Percentiles rank a stretch among this genome's conserved stretches.
Evolutionary conservation across 2,888 invertebrate genomes (phyloP).

Genomic region (Aphidius colemani): DNA sequence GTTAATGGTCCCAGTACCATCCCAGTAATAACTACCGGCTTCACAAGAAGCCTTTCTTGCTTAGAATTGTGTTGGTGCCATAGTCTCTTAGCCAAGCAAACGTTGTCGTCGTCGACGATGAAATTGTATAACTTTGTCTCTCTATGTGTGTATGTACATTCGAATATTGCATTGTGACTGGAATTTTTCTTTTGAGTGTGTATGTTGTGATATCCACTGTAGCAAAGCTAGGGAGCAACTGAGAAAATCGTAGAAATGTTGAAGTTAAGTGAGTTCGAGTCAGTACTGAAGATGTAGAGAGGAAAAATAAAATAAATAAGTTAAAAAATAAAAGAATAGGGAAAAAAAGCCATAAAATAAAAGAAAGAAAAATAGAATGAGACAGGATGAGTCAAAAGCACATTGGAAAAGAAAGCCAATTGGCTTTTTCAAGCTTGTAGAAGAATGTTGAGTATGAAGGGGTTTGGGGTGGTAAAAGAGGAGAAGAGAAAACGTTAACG

Average conservation of each 20-base stretch:
- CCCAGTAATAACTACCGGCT: slow-evolving; percentile 4
- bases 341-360: slow-evolving; percentile 5
- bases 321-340: slow-evolving; percentile 1
- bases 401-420: slow-evolving; percentile 15
- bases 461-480: too few relatives aligned
- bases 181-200: too few relatives aligned
- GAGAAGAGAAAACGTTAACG: slow-evolving; percentile 7
- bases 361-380: background rate
- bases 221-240: too few relatives aligned
- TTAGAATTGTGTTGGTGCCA: too few relatives aligned
- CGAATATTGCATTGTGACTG: too few relatives aligned
- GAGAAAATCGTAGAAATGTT: background rate
- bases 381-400: background rate
- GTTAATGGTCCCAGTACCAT: slow-evolving; percentile 8
- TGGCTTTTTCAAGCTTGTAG: background rate
- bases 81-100: too few relatives aligned
- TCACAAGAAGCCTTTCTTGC: too few relatives aligned
- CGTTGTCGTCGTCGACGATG: too few relatives aligned
- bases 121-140: too few relatives aligned
- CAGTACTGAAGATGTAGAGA: background rate
- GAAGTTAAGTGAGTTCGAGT: slow-evolving; percentile 9
- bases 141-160: too few relatives aligned
- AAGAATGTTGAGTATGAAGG: too few relatives aligned
- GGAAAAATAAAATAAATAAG: background rate
- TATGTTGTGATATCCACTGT: too few relatives aligned